Base-by-base conservation (phyloP, 2,888 invertebrate species). In the Brachyptera putata region DNA sequence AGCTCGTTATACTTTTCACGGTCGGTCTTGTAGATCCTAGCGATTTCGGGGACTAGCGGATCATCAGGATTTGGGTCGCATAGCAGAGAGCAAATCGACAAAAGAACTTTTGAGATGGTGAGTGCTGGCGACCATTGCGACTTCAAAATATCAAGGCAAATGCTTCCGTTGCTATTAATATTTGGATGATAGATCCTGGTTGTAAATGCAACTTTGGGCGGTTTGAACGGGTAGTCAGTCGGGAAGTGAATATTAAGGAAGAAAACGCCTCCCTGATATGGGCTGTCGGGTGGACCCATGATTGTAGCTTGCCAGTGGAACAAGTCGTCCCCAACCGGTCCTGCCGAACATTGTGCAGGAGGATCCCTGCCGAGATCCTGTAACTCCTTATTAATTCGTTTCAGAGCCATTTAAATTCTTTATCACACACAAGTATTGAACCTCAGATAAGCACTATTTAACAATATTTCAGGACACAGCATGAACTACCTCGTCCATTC, bases 261-360 rank as follows among this genome's bases (percentile, higher is more conserved):
- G 83, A 98, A 98, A 75, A 98, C 95, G 73, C 98, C 98, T 78
- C 96, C 96, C 84, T 96, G 95, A 80, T 97, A 99, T 78, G 98
- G 97, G 84, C 96, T 97, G 84, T 97, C 98, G 74, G 95, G 94
- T 82, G 98, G 98, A 82, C 99, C 99, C 95, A 97, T 96, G 78
- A 99, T 98, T 83, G 97, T 97, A 79, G 98, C 99, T 84, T 97
- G 96, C 98, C 98, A 99, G 80, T 98, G 96, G 85, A 98, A 98
- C 81, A 99, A 85, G 81, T 99, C 98, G 84, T 99, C 98, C 78
- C 97, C 97, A 79, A 98, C 97, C 80, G 98, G 98, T 74, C 99
- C 98, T 80, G 98, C 99, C 75, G 96, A 97, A 86, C 99, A 99
- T 85, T 98, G 97, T 83, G 98, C 96, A 79, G 98, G 98, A 77